phyloP scores from a whole-genome alignment of 2,113 vertebrate species.

The Esox niger region DNA sequence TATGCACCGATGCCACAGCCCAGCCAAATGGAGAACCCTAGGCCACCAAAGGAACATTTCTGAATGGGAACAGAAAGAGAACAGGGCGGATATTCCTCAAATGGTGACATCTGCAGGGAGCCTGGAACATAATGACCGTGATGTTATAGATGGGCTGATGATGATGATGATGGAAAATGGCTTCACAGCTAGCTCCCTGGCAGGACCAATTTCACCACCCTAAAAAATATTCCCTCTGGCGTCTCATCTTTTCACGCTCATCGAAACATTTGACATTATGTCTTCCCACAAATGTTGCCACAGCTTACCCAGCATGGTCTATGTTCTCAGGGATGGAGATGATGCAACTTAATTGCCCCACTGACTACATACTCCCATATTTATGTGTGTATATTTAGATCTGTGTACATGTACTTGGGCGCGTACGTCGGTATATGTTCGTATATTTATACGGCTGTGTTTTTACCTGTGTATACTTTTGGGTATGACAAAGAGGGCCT shows the following conservation, averaged over 20 bases:
- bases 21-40: too few relatives aligned
- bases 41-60: neutral
- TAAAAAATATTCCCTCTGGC: neutral
- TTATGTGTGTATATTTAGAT: too few relatives aligned
- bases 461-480: too few relatives aligned
- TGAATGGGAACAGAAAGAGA: neutral
- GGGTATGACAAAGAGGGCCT: too few relatives aligned
- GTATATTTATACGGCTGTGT: too few relatives aligned
- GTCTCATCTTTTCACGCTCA: conserved; percentile 1
- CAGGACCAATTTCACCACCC: neutral
- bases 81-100: neutral
- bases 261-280: neutral
- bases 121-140: conserved; percentile 7
- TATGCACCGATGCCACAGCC: too few relatives aligned
- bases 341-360: neutral
- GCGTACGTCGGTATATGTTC: too few relatives aligned
- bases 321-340: neutral
- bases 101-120: conserved; percentile 10
- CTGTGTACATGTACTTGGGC: too few relatives aligned
- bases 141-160: neutral
- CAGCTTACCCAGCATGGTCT: neutral
- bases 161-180: neutral
- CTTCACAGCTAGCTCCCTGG: neutral
- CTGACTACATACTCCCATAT: neutral
- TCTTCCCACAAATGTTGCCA: neutral